phyloP scores from a whole-genome alignment of 2,888 invertebrate species.

The Scaptomyza reducta region DNA sequence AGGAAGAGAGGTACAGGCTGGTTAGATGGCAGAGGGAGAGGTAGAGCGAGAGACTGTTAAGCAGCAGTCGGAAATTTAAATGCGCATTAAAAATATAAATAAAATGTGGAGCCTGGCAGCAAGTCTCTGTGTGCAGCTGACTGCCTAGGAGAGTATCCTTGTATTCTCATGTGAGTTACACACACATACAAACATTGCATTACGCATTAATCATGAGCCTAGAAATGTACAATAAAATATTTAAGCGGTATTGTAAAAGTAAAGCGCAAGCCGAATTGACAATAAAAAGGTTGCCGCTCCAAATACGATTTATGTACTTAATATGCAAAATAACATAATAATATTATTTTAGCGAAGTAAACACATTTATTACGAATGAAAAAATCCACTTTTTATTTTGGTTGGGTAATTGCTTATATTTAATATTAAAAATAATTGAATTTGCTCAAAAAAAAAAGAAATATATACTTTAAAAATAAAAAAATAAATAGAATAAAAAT shows the following conservation, averaged over 20 bases:
- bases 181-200: constrained; percentile 31
- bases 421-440: no score
- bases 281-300: neutral
- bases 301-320: neutral
- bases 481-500: no score
- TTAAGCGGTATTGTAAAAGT: constrained; percentile 40
- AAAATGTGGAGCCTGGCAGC: constrained; percentile 51
- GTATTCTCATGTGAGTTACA: constrained; percentile 10
- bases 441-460: no score
- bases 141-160: neutral
- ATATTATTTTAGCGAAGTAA: no score
- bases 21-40: neutral
- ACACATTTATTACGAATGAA: no score
- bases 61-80: constrained; percentile 51
- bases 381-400: no score
- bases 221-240: constrained; percentile 58
- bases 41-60: constrained; percentile 6
- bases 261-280: constrained; percentile 9
- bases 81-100: constrained; percentile 62
- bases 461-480: no score
- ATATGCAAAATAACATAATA: no score
- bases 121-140: constrained; percentile 2
- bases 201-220: constrained; percentile 61
- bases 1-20: neutral
- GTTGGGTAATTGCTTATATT: no score